Evolutionary conservation across 2,888 invertebrate genomes (phyloP).

Genomic region (Alentia gelatinosa): DNA sequence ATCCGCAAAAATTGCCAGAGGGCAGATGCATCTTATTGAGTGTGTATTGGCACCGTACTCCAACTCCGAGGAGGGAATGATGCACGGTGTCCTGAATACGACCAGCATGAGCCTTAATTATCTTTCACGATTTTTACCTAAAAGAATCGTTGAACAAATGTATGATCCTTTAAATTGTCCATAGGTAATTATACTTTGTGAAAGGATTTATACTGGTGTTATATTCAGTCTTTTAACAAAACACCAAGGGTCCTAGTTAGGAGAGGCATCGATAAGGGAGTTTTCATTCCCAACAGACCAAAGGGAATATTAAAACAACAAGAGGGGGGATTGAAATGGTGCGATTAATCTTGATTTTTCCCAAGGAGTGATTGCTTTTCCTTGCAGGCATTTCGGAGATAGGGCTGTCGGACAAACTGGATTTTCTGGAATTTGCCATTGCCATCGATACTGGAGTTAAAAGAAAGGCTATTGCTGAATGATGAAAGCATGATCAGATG

Average conservation of each 20-base stretch:
- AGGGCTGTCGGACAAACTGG: background rate
- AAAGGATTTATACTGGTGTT: too few species aligned
- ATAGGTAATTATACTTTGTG: too few species aligned
- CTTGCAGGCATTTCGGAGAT: background rate
- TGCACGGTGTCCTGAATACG: too few species aligned
- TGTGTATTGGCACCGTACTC: too few species aligned
- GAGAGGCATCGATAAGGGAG: background rate
- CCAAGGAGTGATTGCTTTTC: background rate
- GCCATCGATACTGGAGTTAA: background rate
- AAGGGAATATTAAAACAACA: background rate
- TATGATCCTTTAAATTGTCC: too few species aligned
- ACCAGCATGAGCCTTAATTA: too few species aligned
- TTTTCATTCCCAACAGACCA: background rate
- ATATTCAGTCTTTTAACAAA: too few species aligned
- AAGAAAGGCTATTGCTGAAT: background rate
- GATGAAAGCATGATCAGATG: background rate
- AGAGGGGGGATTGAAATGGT: conserved; percentile 1
- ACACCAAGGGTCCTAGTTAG: background rate
- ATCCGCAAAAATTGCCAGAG: too few species aligned
- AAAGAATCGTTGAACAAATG: too few species aligned
- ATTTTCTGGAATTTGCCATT: background rate
- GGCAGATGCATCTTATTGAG: too few species aligned
- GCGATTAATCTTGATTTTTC: background rate
- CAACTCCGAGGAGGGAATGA: too few species aligned
- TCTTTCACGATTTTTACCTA: too few species aligned